phyloP scores from a whole-genome alignment of 2,888 invertebrate genomes.

The Smittia aterrima region DNA sequence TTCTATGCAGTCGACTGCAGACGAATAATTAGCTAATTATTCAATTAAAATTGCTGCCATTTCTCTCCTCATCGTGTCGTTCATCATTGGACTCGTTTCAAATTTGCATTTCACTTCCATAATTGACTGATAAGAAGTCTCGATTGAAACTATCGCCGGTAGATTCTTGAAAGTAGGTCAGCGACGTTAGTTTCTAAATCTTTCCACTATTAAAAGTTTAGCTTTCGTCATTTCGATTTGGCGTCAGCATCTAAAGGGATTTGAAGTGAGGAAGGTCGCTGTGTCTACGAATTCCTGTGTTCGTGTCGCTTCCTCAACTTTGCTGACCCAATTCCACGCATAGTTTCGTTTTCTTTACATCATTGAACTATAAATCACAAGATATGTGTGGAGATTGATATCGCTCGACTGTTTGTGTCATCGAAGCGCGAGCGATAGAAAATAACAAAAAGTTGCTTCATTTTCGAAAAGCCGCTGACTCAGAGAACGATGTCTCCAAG shows the following conservation, averaged over 20 bases:
- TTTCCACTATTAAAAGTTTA: neutral
- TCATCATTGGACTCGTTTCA: neutral
- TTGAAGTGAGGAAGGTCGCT: neutral
- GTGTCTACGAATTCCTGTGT: neutral
- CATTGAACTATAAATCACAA: neutral
- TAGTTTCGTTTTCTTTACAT: conserved; percentile 4
- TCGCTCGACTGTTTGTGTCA: neutral
- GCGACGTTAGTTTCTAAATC: neutral
- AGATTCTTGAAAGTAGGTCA: neutral
- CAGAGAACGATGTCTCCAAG: neutral
- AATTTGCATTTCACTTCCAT: conserved; percentile 21
- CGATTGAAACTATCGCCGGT: neutral
- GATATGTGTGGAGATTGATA: conserved; percentile 8
- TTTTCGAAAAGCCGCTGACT: neutral
- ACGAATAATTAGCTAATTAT: conserved; percentile 29
- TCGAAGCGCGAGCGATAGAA: neutral
- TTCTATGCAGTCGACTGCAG: neutral
- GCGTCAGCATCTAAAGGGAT: neutral
- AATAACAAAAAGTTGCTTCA: neutral
- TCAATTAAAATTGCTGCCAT: conserved; percentile 32
- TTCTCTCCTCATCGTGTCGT: neutral
- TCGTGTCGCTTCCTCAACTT: neutral
- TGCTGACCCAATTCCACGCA: conserved; percentile 7
- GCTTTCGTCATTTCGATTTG: neutral
- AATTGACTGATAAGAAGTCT: conserved; percentile 9